Evolutionary conservation across 2,888 invertebrate species (phyloP), one percentile per base, ranked within the genome.

Genomic region (Callimorpha dominula): DNA sequence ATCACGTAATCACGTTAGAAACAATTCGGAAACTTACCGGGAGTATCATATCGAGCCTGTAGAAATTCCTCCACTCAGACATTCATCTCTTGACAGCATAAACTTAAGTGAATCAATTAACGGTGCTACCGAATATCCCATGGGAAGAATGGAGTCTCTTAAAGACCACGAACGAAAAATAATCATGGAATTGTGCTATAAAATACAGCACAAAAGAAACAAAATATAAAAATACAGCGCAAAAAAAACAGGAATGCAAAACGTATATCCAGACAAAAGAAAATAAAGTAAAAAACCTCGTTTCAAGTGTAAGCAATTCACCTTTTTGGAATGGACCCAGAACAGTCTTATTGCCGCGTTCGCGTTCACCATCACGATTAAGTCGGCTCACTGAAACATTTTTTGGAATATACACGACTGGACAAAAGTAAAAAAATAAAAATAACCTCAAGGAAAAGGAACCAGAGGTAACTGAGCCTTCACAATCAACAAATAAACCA

Each of bases 101-200:
- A 20, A 54, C 54, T 17, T 11, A 4, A 40, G 40, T 12, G 40
- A 62, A 17, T 62, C n/a, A 42, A 52, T 1, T n/a, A 12, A 49
- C 3, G 2, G 5, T 46, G 15, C 8, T 43, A 43, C 12, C n/a
- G 42, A 57, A 52, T 11, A n/a, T 6, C 57, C 17, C n/a, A 70
- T 74, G 68, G 64, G 63, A 46, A 70, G 49, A 54, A 74, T 74
- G 74, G 70, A 64, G 4, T 57, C 68, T n/a, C n/a, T n/a, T 1
- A 65, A 68, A 50, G 86, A 86, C 0, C 80, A 85, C 12, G 87
- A 88, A n/a, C 74, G 98, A 90, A 98, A 98, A 96, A 97, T 99
- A 90, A 98, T 99, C 83, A 97, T 98, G 92, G 99, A 99, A 95
- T 99, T 99, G 95, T 98, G 98, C 93, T 99, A 99, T 95, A n/a